Percentiles rank a stretch among this genome's conserved stretches.
Conservation (phyloP, 2,113 vertebrate species). For the Eulacestoma nigropectus region DNA sequence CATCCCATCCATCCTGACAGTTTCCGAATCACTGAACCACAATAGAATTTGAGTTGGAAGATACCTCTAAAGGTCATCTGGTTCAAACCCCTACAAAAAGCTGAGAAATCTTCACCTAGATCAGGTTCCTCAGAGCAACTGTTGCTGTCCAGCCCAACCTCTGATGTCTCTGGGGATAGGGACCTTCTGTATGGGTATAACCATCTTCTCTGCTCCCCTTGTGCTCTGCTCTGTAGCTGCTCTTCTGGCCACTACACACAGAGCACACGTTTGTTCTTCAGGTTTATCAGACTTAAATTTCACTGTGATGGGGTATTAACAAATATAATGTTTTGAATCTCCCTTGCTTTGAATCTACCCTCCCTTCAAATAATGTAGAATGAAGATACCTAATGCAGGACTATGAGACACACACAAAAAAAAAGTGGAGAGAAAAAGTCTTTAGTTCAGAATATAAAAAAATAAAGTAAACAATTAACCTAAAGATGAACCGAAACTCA, state of each 20-base stretch:
- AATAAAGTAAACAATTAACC: neutral
- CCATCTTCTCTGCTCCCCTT: neutral
- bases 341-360: neutral
- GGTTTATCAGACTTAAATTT: neutral
- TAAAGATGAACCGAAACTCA: neutral
- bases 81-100: neutral
- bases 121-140: neutral
- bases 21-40: rapidly evolving
- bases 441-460: neutral
- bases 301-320: neutral
- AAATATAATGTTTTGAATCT: neutral
- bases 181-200: neutral
- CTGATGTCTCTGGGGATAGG: neutral
- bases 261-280: neutral
- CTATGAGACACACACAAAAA: neutral
- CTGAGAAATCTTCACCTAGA: neutral
- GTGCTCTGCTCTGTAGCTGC: neutral
- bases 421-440: neutral
- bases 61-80: neutral
- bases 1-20: neutral
- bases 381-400: neutral
- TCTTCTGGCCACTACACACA: neutral
- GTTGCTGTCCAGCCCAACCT: neutral
- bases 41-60: neutral
- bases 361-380: neutral